A percentile compares a stretch with the other conserved stretches of the same genome.
Conservation (phyloP, 2,888 invertebrate species). For the Lamellibrachia satsuma region DNA sequence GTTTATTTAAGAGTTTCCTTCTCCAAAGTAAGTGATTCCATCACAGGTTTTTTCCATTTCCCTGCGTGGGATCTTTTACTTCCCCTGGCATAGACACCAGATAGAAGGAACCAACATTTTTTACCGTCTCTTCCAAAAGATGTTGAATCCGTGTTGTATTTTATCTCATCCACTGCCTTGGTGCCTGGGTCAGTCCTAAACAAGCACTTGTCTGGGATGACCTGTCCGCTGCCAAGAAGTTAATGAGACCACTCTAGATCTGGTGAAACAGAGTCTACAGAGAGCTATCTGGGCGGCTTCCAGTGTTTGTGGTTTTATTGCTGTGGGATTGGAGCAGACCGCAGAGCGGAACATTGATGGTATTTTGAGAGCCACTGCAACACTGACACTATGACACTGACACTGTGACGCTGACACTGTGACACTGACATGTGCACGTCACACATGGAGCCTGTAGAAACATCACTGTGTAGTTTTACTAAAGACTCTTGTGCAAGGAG, state of each 20-base stretch:
- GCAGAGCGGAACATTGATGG: background rate
- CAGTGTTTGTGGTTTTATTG: background rate
- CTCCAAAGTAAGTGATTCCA: too few relatives aligned
- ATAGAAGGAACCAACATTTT: too few relatives aligned
- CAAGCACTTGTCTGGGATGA: background rate
- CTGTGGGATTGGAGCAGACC: background rate
- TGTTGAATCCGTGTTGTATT: background rate
- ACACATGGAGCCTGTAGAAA: too few relatives aligned
- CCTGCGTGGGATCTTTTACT: too few relatives aligned
- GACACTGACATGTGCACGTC: background rate
- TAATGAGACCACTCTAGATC: background rate
- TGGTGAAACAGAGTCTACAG: background rate
- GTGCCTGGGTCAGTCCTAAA: background rate
- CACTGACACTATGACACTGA: background rate
- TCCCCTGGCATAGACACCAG: too few relatives aligned
- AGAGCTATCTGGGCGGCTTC: background rate
- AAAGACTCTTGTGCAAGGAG: too few relatives aligned
- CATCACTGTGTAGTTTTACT: too few relatives aligned
- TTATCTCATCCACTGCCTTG: too few relatives aligned
- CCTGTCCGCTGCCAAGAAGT: background rate
- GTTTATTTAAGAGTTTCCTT: too few relatives aligned
- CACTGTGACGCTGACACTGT: background rate
- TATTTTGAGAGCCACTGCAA: background rate
- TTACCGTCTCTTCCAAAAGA: background rate
- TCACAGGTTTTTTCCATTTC: too few relatives aligned